phyloP scores from a whole-genome alignment of 1,140 invertebrate species.

The Kradibia gibbosae region DNA sequence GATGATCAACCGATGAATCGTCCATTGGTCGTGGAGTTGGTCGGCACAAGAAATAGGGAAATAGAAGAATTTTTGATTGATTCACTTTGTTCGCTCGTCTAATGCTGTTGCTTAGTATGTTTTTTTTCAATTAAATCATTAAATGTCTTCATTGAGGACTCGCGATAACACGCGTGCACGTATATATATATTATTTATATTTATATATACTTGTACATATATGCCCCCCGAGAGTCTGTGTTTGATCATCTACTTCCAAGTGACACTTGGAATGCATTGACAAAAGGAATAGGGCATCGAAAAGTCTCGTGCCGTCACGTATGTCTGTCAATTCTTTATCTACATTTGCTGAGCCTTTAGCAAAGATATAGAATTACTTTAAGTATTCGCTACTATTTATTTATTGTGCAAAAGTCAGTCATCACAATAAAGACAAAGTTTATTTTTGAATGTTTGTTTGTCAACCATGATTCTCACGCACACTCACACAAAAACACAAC shows the following conservation, averaged over 20 bases:
- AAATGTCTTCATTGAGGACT: constrained; percentile 34
- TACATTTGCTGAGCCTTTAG: background rate
- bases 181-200: background rate
- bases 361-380: background rate
- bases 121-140: constrained; percentile 46
- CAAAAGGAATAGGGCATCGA: background rate
- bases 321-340: constrained; percentile 11
- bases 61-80: constrained; percentile 72
- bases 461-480: background rate
- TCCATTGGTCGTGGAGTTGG: background rate
- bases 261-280: background rate
- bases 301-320: background rate
- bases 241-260: constrained; percentile 49
- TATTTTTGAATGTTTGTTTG: background rate
- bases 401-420: background rate
- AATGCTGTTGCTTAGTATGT: constrained; percentile 42
- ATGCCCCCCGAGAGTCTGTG: background rate
- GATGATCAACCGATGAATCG: background rate
- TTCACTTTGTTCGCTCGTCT: constrained; percentile 16
- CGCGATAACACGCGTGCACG: background rate
- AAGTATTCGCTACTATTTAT: constrained; percentile 16
- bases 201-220: background rate
- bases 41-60: constrained; percentile 70
- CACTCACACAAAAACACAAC: too few species aligned
- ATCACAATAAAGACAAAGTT: background rate